Percentiles rank a stretch among this genome's conserved stretches.
phyloP scores from a whole-genome alignment of 1,140 invertebrate genomes.

The Nephila pilipes region DNA sequence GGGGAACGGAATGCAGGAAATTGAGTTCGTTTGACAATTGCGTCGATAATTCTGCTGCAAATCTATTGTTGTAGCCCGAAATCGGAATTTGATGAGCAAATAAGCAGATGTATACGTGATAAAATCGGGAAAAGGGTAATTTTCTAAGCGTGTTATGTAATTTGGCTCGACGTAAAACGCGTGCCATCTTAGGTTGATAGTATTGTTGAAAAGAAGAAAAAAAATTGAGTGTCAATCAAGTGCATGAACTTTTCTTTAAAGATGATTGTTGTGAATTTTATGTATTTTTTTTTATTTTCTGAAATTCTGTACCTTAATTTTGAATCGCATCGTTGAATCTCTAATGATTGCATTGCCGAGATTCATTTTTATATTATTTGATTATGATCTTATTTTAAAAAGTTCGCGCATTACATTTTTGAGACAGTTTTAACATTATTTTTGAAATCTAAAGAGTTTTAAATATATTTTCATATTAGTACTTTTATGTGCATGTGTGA shows the following conservation, averaged over 20 bases:
- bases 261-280: not conserved
- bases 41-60: not conserved
- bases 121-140: not conserved
- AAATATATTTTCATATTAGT: too few species aligned
- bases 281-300: not conserved
- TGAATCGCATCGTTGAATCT: not conserved
- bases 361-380: too few species aligned
- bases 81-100: conserved; percentile 35
- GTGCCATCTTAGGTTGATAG: not conserved
- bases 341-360: too few species aligned
- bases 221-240: not conserved
- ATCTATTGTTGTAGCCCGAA: not conserved
- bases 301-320: not conserved
- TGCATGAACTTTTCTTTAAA: not conserved
- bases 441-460: too few species aligned
- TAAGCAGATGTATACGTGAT: not conserved
- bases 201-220: not conserved
- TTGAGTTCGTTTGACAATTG: not conserved
- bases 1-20: not conserved
- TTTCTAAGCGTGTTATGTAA: conserved; percentile 13
- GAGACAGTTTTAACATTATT: too few species aligned
- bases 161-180: not conserved
- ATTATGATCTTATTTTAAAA: too few species aligned
- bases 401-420: too few species aligned
- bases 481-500: too few species aligned